Conservation (phyloP, 2,888 invertebrate genomes). For the Mechanitis mazaeus region DNA sequence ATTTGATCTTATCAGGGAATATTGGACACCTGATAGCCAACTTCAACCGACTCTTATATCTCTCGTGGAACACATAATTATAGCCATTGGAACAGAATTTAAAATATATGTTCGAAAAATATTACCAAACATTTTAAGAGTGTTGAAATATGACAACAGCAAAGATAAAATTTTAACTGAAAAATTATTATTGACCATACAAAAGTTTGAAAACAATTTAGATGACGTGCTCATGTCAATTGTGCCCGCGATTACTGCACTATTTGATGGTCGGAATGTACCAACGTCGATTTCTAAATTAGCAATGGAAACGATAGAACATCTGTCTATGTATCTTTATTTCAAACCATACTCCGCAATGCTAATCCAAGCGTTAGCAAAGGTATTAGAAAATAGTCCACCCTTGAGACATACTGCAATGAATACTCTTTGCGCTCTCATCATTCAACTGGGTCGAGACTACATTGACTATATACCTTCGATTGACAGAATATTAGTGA, state of each 20-base stretch:
- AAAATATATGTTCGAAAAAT: slow-evolving; percentile 94
- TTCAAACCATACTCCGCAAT: slow-evolving; percentile 94
- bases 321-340: slow-evolving; percentile 91
- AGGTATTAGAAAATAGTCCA: slow-evolving; percentile 88
- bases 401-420: slow-evolving; percentile 88
- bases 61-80: slow-evolving; percentile 93
- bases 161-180: slow-evolving; percentile 89
- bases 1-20: slow-evolving; percentile 93
- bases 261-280: slow-evolving; percentile 92
- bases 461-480: slow-evolving; percentile 95
- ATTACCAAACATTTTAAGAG: slow-evolving; percentile 94
- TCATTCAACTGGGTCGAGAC: slow-evolving; percentile 92
- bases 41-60: slow-evolving; percentile 92
- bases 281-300: slow-evolving; percentile 84
- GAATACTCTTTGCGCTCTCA: slow-evolving; percentile 92
- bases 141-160: slow-evolving; percentile 92
- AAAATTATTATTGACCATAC: slow-evolving; percentile 89
- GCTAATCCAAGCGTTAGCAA: slow-evolving; percentile 94
- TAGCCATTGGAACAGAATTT: slow-evolving; percentile 96
- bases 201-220: slow-evolving; percentile 95
- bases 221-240: slow-evolving; percentile 96
- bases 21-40: slow-evolving; percentile 91
- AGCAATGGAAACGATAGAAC: slow-evolving; percentile 91
- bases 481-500: slow-evolving; percentile 88
- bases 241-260: slow-evolving; percentile 93